Evolutionary conservation across 2,888 invertebrate genomes (phyloP).

Genomic region (Ennomos fuscantarius): DNA sequence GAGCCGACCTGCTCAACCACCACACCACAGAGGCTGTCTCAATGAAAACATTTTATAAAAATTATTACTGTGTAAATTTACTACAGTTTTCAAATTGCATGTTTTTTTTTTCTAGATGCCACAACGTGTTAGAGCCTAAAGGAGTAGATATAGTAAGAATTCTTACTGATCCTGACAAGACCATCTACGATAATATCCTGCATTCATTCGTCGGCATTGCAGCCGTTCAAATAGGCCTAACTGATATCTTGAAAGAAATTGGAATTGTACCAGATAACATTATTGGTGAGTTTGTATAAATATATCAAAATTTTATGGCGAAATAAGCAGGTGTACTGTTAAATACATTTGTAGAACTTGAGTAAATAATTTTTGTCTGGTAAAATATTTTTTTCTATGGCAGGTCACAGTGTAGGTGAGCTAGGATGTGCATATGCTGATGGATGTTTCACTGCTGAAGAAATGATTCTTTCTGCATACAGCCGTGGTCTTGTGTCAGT

Average conservation of each 20-base stretch:
- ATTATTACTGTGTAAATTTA: no score
- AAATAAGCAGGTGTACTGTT: no score
- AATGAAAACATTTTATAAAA: no score
- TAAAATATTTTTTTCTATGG: conserved; percentile 1
- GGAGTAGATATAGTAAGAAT: conserved; percentile 87
- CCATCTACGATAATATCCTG: conserved; percentile 85
- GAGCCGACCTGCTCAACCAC: no score
- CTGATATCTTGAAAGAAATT: conserved; percentile 65
- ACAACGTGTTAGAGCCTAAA: conserved; percentile 82
- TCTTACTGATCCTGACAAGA: conserved; percentile 86
- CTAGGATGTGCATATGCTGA: conserved; percentile 97
- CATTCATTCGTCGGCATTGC: conserved; percentile 91
- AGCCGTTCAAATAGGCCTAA: conserved; percentile 84
- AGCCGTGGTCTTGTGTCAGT: conserved; percentile 89
- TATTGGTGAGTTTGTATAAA: conserved; percentile 81
- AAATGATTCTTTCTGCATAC: conserved; percentile 92
- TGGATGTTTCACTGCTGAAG: conserved; percentile 92
- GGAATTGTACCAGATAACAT: conserved; percentile 89
- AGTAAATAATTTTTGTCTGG: no score
- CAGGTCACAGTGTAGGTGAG: conserved; percentile 96
- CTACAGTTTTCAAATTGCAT: no score
- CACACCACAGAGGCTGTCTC: no score
- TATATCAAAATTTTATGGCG: no score
- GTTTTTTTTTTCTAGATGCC: conserved; percentile 62
- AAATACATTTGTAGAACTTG: no score